These are phyloP conservation scores for Apeira syringaria DNA, from an alignment of 2,888 invertebrate genomes.

Conservation along the genomic window DNA sequence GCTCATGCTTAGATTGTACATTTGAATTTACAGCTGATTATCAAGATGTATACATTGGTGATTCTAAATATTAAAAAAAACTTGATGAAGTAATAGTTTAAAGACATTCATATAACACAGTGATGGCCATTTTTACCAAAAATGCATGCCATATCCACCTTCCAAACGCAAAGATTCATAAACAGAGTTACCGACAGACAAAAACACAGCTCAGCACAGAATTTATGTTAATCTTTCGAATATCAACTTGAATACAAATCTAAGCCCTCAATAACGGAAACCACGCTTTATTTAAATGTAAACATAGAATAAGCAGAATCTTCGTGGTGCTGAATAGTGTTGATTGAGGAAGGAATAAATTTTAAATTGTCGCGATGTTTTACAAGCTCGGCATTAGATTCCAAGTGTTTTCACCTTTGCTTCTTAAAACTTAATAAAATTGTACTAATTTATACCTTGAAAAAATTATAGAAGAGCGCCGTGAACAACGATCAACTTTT, in stretches of 20 bases:
- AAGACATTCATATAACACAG: too few species aligned
- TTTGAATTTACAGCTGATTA: conserved; percentile 8
- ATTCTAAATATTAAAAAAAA: background rate
- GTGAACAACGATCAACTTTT: conserved; percentile 14
- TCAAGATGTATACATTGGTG: background rate
- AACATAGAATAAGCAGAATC: conserved; percentile 16
- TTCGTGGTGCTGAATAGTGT: conserved; percentile 15
- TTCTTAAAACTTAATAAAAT: conserved; percentile 29
- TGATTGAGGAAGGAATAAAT: conserved; percentile 34
- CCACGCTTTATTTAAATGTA: conserved; percentile 32
- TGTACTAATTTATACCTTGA: conserved; percentile 20
- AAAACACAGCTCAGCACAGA: conserved; percentile 20
- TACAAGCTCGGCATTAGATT: conserved; percentile 24
- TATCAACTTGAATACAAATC: conserved; percentile 26
- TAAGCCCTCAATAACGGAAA: conserved; percentile 23
- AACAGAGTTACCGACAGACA: conserved; percentile 20
- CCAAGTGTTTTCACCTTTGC: conserved; percentile 23
- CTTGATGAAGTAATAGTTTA: too few species aligned
- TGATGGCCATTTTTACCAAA: conserved; percentile 3
- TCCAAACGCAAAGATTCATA: conserved; percentile 9
- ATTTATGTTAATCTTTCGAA: conserved; percentile 25
- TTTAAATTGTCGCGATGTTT: conserved; percentile 17
- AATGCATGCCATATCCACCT: conserved; percentile 5
- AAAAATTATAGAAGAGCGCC: conserved; percentile 11
- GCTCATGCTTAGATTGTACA: conserved; percentile 9